Conservation (phyloP, 2,888 invertebrate species). For the Watsonalla cultraria region DNA sequence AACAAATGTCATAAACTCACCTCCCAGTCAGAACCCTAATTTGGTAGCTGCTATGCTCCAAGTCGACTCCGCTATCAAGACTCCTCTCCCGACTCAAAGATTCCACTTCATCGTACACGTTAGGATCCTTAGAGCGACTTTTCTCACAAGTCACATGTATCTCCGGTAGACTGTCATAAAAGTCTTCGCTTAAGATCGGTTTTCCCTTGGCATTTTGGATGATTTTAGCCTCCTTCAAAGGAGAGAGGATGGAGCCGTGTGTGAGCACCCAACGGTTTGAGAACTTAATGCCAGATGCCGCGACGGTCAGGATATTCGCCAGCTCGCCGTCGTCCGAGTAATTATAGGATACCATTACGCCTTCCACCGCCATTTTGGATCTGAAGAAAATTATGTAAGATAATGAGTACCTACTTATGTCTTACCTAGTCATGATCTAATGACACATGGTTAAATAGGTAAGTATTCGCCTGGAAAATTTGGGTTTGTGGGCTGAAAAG, state of each 20-base stretch:
- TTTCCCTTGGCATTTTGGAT: conserved; percentile 59
- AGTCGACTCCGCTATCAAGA: conserved; percentile 33
- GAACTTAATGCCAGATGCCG: conserved; percentile 75
- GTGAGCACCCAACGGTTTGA: conserved; percentile 74
- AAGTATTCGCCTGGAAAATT: too few relatives aligned
- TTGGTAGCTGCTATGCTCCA: conserved; percentile 65
- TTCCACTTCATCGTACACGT: conserved; percentile 51
- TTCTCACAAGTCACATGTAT: conserved; percentile 69
- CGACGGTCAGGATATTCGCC: conserved; percentile 68
- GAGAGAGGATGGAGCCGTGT: conserved; percentile 71
- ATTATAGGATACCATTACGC: conserved; percentile 73
- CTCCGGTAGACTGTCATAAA: conserved; percentile 64
- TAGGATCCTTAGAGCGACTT: conserved; percentile 29
- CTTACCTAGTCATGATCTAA: too few relatives aligned
- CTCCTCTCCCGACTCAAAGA: conserved; percentile 53
- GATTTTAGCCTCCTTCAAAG: conserved; percentile 58
- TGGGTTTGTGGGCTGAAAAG: too few relatives aligned
- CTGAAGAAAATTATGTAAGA: conserved; percentile 3
- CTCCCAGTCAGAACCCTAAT: conserved; percentile 63
- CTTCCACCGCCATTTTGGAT: conserved; percentile 59
- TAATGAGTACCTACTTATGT: too few relatives aligned
- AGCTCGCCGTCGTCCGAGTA: conserved; percentile 59
- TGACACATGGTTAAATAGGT: too few relatives aligned
- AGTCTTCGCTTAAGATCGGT: conserved; percentile 60
- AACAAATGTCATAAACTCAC: conserved; percentile 22